These are phyloP conservation scores for Ammospiza nelsoni DNA, from an alignment of 2,113 vertebrate species.

Conservation along the genomic window DNA sequence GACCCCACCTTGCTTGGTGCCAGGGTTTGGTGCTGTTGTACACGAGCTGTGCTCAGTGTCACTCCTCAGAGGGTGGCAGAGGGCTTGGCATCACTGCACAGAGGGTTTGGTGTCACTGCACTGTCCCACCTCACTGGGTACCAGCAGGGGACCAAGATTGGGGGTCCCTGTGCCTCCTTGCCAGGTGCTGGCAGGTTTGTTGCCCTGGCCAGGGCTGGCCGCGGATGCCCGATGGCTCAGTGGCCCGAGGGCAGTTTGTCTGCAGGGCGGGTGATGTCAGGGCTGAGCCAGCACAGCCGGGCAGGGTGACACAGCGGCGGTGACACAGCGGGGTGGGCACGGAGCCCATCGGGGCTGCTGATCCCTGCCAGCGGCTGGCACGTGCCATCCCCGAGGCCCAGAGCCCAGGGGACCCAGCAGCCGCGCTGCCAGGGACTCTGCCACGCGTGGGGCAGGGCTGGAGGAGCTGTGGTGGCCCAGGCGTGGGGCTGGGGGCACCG, in stretches of 20 bases:
- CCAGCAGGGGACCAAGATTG: rapidly evolving
- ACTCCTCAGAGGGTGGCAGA: too few relatives aligned
- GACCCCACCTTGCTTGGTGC: background rate
- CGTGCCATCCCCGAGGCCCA: background rate
- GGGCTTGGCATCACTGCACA: background rate
- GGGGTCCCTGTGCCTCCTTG: background rate
- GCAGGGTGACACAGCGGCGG: background rate
- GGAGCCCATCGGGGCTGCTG: background rate
- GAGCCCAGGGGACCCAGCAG: background rate
- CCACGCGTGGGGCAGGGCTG: background rate
- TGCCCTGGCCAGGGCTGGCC: background rate
- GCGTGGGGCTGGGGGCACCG: rapidly evolving
- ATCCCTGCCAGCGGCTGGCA: background rate
- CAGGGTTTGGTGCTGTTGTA: background rate
- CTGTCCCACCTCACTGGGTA: too few relatives aligned
- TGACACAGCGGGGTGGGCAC: background rate
- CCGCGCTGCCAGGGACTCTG: background rate
- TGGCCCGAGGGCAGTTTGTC: background rate
- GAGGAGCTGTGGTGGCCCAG: too few relatives aligned
- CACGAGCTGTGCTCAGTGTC: background rate
- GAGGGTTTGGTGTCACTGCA: too few relatives aligned
- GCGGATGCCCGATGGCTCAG: background rate
- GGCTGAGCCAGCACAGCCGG: background rate
- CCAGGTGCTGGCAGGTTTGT: background rate
- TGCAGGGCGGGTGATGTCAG: background rate